Percentiles rank a stretch among this genome's conserved stretches.
phyloP scores from a whole-genome alignment of 2,888 invertebrate species.

The Smittia sp. region DNA sequence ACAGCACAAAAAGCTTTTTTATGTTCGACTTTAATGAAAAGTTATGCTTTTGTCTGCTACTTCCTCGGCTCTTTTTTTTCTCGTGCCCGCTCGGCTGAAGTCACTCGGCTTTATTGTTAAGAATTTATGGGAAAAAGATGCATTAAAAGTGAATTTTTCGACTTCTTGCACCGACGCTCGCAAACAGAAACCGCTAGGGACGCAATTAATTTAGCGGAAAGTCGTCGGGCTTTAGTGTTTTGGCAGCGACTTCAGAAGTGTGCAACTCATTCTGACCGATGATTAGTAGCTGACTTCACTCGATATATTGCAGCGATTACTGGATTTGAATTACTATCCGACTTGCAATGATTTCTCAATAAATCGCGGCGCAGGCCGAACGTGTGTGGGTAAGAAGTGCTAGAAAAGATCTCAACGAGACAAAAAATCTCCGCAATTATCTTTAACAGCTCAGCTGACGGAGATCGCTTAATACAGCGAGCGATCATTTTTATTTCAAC shows the following conservation, averaged over 20 bases:
- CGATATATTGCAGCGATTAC: not conserved
- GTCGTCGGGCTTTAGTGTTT: not conserved
- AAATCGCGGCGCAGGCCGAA: conserved; percentile 3
- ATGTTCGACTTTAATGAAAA: conserved; percentile 40
- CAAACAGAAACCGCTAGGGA: conserved; percentile 26
- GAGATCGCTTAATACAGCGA: conserved; percentile 27
- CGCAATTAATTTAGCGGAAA: conserved; percentile 35
- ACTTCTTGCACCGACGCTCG: conserved; percentile 15
- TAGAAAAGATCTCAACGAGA: not conserved
- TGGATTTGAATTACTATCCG: conserved; percentile 37
- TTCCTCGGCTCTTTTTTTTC: conserved; percentile 15
- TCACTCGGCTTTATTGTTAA: not conserved
- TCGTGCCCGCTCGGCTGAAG: not conserved
- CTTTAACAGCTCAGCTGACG: conserved; percentile 31
- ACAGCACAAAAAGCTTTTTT: conserved; percentile 40
- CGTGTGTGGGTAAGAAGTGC: not conserved
- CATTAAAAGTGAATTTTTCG: conserved; percentile 26
- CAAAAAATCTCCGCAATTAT: conserved; percentile 31
- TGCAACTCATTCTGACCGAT: conserved; percentile 1
- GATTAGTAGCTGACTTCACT: not conserved
- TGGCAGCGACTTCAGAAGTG: not conserved
- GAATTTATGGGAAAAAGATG: conserved; percentile 36
- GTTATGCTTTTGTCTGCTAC: conserved; percentile 40
- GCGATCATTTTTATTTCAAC: not conserved
- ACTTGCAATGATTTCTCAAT: conserved; percentile 38